Evolutionary conservation across 2,888 invertebrate genomes (phyloP).

Genomic region (Chymomyza amoena): DNA sequence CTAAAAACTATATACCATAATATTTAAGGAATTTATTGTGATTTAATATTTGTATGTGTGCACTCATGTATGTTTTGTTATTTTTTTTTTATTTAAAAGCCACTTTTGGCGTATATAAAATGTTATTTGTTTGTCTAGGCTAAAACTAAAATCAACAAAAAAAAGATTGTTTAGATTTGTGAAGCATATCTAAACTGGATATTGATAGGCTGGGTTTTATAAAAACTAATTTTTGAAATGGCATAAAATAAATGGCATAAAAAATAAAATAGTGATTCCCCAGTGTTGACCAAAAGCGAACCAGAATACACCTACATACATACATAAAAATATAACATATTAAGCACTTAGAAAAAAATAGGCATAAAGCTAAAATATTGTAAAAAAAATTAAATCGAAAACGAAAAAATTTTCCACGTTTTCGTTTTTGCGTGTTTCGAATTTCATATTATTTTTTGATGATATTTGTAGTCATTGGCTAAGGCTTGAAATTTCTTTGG

Average conservation of each 20-base stretch:
- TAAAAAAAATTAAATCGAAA: too few relatives aligned
- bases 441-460: too few relatives aligned
- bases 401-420: too few relatives aligned
- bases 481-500: too few relatives aligned
- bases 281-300: slow-evolving; percentile 8
- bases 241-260: slow-evolving; percentile 8
- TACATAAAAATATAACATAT: neutral
- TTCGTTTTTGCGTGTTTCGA: too few relatives aligned
- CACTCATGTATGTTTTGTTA: neutral
- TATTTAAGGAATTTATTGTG: neutral
- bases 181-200: neutral
- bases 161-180: neutral
- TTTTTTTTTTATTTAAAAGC: neutral
- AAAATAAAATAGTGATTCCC: neutral
- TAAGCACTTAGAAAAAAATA: slow-evolving; percentile 1
- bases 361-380: too few relatives aligned
- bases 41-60: neutral
- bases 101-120: neutral
- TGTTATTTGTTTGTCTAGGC: neutral
- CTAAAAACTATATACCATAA: neutral
- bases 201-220: slow-evolving; percentile 11
- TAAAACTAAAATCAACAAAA: slow-evolving; percentile 1
- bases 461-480: too few relatives aligned
- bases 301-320: neutral
- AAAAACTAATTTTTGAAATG: slow-evolving; percentile 29